Base-by-base conservation (phyloP, 2,113 vertebrate species). In the Neolamprologus modestus region DNA sequence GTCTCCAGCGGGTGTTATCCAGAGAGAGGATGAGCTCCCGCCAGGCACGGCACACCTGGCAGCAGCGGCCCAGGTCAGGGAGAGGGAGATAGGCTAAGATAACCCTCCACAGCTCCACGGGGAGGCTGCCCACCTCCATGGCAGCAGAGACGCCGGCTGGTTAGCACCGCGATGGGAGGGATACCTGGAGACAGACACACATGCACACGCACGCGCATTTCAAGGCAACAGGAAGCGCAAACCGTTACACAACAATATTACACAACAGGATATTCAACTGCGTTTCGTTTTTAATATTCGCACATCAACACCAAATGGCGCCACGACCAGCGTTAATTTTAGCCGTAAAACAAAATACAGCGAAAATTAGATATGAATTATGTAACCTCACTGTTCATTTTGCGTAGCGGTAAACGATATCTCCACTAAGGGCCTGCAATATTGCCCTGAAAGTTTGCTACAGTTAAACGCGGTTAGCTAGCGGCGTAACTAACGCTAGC, bases 1-100 rank as follows among this genome's bases (percentile, higher is more conserved):
- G 97, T n/a, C 97, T 96, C 98, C 98, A 99, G 82, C 97, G 97
- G 1, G 98, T 99, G 85, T 97, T 98, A 73, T 98, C 98, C 6
- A 98, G 96, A 45, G 98, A 98, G 85, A 98, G 96, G 85, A 98
- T 89, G 8, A 99, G 97, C 9, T 98, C 95, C 0, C 95, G 86
- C 97, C 98, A 99, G 21, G 97, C 96, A 24, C 96, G 95, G 95
- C 97, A 97, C 79, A 99, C 97, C 94, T 97, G 92, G 93, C 98
- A 97, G 95, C 98, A 98, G 88, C 96, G 97, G 85, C 98, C 97
- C 87, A 98, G 94, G 92, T 98, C 98, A 0, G 97, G 96, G 35
- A 98, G 96, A 55, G 94, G 94, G 28, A 98, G 92, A 84, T 97
- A 98, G 50, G 97, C 97, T 55, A 98, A 88, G 82, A 99, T 97